Conservation (phyloP, 64 coral and sea anemone genomes). For the Dendrophyllia cribrosa region DNA sequence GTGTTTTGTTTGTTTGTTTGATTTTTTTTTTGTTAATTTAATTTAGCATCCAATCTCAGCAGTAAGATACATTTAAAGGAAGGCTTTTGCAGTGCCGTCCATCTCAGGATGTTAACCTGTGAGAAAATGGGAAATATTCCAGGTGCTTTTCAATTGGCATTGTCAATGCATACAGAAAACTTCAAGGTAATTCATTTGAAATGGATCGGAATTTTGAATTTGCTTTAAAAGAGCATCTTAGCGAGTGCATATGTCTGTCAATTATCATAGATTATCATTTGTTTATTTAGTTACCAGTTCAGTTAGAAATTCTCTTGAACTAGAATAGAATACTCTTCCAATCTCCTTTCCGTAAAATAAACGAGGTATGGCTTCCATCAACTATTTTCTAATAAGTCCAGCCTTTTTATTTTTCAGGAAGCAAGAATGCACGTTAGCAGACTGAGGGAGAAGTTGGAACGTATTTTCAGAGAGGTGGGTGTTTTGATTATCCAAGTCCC, state of each 20-base stretch:
- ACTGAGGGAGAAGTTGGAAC: neutral
- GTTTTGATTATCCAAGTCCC: neutral
- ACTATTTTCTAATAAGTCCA: neutral
- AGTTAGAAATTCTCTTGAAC: too few relatives aligned
- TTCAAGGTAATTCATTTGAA: neutral
- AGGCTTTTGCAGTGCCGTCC: neutral
- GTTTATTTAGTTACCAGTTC: too few relatives aligned
- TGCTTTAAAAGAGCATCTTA: neutral
- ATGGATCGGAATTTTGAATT: neutral
- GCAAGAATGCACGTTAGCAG: neutral
- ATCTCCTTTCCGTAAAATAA: neutral
- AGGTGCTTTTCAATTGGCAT: constrained; percentile 17
- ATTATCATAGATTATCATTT: too few relatives aligned
- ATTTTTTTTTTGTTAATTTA: neutral
- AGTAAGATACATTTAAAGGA: neutral
- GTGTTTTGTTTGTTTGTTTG: neutral
- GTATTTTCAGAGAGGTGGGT: neutral
- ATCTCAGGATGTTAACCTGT: neutral
- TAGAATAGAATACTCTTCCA: too few relatives aligned
- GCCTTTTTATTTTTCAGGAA: neutral
- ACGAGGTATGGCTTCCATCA: neutral
- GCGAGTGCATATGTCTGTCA: neutral
- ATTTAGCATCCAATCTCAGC: neutral
- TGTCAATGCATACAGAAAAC: neutral
- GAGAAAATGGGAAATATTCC: neutral